Evolutionary conservation across 2,797 vertebrate genomes (phyloP), one percentile per base, ranked within the genome.

Genomic region (Hippoglossus hippoglossus): DNA sequence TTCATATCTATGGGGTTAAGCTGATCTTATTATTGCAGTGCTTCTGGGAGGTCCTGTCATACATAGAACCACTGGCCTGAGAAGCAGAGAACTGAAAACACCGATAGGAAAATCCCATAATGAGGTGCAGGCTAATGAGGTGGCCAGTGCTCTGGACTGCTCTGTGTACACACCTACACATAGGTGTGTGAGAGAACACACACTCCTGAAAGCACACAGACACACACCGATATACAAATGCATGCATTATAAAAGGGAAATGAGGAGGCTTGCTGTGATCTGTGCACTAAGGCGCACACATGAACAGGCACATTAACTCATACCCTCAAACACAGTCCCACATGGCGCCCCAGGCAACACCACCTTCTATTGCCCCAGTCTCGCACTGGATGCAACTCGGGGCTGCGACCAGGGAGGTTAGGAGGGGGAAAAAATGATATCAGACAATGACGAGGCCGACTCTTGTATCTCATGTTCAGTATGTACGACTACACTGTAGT

Each of bases 101-200:
- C 22, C 9, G 63, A 75, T 64, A 67, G 36, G 55, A 75, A 71
- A 63, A 67, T 68, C 44, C 56, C 13, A 60, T 85, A 81, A 86
- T 86, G 84, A 84, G 82, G 80, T 54, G 62, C 59, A 64, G 13
- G 73, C 79, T 87, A 86, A 88, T 71, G 79, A 89, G 61, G 50
- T 67, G 67, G 58, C 58, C 22, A 25, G n/a, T n/a, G 55, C 77
- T 79, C 18, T 46, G 64, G 49, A 54, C 63, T 66, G 44, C 67
- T 73, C 41, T 39, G 58, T 46, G 47, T 50, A 44, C 24, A 52
- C 47, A 78, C 77, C 61, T 73, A 55, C 63, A 41, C 72, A 36
- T 10, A 63, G 62, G 60, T 85, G 67, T 31, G 26, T 41, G 26
- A 31, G 21, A 25, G 7, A 54, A 7, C 49, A 28, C 54, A 63